Conservation (phyloP, 2,113 vertebrate species). For the Ploceus nigricollis region DNA sequence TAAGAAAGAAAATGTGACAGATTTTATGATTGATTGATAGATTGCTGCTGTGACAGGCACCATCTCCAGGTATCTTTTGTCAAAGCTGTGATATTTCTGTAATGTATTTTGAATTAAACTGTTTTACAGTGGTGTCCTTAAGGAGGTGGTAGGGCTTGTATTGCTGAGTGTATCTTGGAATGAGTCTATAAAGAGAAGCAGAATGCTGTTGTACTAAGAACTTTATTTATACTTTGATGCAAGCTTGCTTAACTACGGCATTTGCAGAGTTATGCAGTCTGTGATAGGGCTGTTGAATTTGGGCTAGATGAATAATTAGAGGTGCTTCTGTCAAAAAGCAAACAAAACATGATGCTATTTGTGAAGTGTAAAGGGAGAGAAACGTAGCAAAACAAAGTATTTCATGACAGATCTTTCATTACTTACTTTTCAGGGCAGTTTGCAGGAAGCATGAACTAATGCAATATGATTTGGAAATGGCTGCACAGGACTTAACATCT, state of each 20-base stretch:
- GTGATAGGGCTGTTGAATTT: not conserved
- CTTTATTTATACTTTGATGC: not conserved
- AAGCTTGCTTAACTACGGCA: not conserved
- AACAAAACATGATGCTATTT: not conserved
- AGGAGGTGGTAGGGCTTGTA: not conserved
- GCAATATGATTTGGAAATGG: constrained; percentile 91
- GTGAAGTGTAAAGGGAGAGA: not conserved
- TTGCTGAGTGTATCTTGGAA: not conserved
- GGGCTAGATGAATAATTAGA: not conserved
- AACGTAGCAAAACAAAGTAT: not conserved
- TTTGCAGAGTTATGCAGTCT: not conserved
- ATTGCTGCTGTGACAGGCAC: not conserved
- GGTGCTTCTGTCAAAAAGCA: not conserved
- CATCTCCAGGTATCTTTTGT: not conserved
- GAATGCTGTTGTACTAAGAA: not conserved
- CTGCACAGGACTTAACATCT: constrained; percentile 83
- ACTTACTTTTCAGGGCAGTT: constrained; percentile 80
- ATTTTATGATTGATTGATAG: not conserved
- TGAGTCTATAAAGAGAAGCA: not conserved
- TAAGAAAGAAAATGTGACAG: not conserved
- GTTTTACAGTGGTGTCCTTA: not conserved
- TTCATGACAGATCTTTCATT: not conserved
- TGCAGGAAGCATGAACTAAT: constrained; percentile 93
- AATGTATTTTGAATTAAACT: not conserved
- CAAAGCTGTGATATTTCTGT: not conserved